Base-by-base conservation (phyloP, 2,113 vertebrate species). In the Hydropotes inermis region DNA sequence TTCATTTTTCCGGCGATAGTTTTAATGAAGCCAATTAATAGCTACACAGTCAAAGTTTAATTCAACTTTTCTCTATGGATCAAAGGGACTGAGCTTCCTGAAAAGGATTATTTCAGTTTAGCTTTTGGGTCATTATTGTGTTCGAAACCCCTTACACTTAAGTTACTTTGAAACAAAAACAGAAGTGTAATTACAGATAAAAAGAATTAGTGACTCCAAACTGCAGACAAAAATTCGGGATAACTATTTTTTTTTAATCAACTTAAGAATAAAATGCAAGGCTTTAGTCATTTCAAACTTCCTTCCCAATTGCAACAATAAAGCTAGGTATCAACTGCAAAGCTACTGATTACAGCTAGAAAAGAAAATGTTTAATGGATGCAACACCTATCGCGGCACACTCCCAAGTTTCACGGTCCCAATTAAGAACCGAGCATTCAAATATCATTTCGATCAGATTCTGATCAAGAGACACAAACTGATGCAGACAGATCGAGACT, bases 301-400 rank as follows among this genome's bases (percentile, higher is more conserved):
- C 82, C 64, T 95, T 96, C 76, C 58, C 78, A 89, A 95, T 1
- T 60, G 7, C 84, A 97, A 97, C 93, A 97, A 98, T 93, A 95
- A 94, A 89, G 83, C 95, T 92, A 98, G 86, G 92, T 98, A 98
- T 98, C 98, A 99, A 98, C 97, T 3, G 55, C 96, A 96, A 92
- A 82, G 16, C 96, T 97, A 50, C 45, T 88, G 96, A 92, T 70
- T 91, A 84, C 81, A 83, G 88, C 87, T 87, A 96, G 94, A 87
- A 98, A 97, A 88, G 57, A 87, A 96, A 96, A 74, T 1, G 87
- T 81, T 50, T 97, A 83, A 86, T 50, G 28, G 54, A 82, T 58
- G 12, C 74, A 95, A 70, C 10, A 94, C 60, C 58, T 74, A 78
- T 74, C 2, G 27, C 97, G 16, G 87, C 83, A 86, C 95, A 61